phyloP scores from a whole-genome alignment of 2,888 invertebrate species.

The Pyrrhopygopsis socrates region DNA sequence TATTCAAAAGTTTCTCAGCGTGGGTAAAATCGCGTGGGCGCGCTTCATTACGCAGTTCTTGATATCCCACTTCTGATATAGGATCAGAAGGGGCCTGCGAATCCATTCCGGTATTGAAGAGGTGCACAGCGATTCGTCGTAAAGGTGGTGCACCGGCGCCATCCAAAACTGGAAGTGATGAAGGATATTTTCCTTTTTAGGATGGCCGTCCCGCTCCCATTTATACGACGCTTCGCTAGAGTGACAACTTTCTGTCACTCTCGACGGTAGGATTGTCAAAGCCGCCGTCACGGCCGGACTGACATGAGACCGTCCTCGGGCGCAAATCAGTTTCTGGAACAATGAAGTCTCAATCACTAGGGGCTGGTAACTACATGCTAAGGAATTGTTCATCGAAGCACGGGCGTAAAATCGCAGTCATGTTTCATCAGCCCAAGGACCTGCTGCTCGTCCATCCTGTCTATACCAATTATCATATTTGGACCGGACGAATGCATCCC shows the following conservation, averaged over 20 bases:
- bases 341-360: not conserved
- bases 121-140: not conserved
- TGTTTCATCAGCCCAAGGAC: not conserved
- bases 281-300: conserved; percentile 51
- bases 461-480: not conserved
- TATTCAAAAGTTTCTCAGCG: conserved; percentile 2
- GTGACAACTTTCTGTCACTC: conserved; percentile 8
- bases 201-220: not conserved
- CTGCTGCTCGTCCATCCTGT: not conserved
- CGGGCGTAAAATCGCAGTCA: not conserved
- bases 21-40: not conserved
- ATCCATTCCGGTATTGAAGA: no score
- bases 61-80: conserved; percentile 10
- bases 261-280: not conserved
- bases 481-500: not conserved
- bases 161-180: not conserved
- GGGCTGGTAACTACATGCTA: not conserved
- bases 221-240: not conserved
- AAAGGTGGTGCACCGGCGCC: not conserved
- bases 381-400: no score
- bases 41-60: not conserved
- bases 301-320: not conserved
- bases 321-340: not conserved
- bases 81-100: not conserved
- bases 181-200: not conserved